These are phyloP conservation scores for Panagrolaimus sp. DNA, from an alignment of 1,140 invertebrate species.

Conservation along the genomic window DNA sequence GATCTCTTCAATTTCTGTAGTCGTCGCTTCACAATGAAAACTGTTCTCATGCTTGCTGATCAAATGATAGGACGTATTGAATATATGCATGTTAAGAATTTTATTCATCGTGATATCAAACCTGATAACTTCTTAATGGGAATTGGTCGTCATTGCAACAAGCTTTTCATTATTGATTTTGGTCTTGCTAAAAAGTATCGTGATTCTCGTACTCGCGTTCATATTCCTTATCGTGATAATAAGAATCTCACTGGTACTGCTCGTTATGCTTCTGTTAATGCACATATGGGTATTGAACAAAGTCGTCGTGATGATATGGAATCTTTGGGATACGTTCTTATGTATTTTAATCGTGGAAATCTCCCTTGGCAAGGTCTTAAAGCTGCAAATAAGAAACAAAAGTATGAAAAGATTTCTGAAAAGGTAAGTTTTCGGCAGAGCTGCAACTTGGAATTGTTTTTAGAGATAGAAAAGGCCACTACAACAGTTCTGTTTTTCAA, in stretches of 20 bases:
- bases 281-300: conserved; percentile 70
- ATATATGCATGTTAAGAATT: conserved; percentile 68
- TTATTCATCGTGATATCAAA: conserved; percentile 66
- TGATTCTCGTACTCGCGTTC: conserved; percentile 76
- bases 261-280: conserved; percentile 92
- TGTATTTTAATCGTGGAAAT: conserved; percentile 86
- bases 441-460: too few relatives aligned
- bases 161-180: conserved; percentile 93
- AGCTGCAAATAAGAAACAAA: conserved; percentile 89
- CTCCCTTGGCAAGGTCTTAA: conserved; percentile 70
- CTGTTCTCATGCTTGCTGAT: conserved; percentile 91
- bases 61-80: conserved; percentile 75
- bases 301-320: conserved; percentile 90
- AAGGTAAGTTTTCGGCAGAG: conserved; percentile 66
- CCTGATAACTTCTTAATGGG: conserved; percentile 67
- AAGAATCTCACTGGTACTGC: conserved; percentile 96
- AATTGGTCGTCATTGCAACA: conserved; percentile 87
- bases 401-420: conserved; percentile 93
- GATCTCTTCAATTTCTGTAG: conserved; percentile 95
- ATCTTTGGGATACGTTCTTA: conserved; percentile 87
- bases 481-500: conserved; percentile 15
- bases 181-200: conserved; percentile 92
- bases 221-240: conserved; percentile 89
- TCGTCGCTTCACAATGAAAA: conserved; percentile 91
- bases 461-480: too few relatives aligned